A percentile compares a stretch with the other conserved stretches of the same genome.
phyloP scores from a whole-genome alignment of 2,888 invertebrate genomes.

The Sturmia bella region DNA sequence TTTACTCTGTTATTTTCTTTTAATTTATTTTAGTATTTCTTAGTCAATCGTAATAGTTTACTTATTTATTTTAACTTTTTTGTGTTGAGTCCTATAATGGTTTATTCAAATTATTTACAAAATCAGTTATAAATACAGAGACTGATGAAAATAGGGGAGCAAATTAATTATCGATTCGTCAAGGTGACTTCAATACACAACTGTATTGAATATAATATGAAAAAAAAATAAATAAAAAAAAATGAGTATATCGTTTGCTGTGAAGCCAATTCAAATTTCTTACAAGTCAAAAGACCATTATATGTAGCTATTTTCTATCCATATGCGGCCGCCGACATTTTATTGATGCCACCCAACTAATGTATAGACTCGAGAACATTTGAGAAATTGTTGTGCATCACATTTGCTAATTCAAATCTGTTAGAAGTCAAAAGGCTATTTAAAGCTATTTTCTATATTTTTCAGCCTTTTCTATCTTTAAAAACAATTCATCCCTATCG shows the following conservation, averaged over 20 bases:
- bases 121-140: constrained; percentile 61
- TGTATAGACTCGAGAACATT: no score
- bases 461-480: no score
- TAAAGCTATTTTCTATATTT: no score
- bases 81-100: constrained; percentile 53
- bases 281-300: no score
- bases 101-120: constrained; percentile 74
- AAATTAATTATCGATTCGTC: constrained; percentile 37
- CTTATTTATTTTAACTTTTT: constrained; percentile 67
- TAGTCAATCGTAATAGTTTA: constrained; percentile 40
- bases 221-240: neutral
- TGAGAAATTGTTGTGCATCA: no score
- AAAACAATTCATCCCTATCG: no score
- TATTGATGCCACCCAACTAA: no score
- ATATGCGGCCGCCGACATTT: no score
- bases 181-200: constrained; percentile 51
- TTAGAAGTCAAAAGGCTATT: no score
- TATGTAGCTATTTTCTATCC: no score
- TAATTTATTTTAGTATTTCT: constrained; percentile 38
- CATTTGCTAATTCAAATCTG: no score
- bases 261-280: no score
- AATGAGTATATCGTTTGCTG: neutral
- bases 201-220: neutral
- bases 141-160: constrained; percentile 52
- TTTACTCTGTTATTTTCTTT: constrained; percentile 42